Evolutionary conservation across 2,797 vertebrate genomes (phyloP).

Genomic region (Spea hammondii): DNA sequence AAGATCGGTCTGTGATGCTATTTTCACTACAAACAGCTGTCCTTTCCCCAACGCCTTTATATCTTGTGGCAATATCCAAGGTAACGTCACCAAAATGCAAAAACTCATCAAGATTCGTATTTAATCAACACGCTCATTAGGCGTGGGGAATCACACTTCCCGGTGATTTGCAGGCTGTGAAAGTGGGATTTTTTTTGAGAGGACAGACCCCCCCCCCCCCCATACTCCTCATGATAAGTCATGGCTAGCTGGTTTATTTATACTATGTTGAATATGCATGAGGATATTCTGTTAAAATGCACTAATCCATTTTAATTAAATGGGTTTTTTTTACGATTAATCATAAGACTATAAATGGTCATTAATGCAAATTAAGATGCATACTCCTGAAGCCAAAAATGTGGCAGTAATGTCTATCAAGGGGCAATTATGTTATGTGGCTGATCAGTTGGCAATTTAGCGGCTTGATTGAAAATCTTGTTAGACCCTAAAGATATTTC

Average conservation of each 20-base stretch:
- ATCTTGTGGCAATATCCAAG: slow-evolving; percentile 40
- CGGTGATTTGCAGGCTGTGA: background rate
- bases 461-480: background rate
- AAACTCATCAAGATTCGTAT: slow-evolving; percentile 43
- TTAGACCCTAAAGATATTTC: too few relatives aligned
- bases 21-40: slow-evolving; percentile 57
- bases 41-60: slow-evolving; percentile 52
- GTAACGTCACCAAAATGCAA: slow-evolving; percentile 5
- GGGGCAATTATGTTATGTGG: background rate
- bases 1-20: slow-evolving; percentile 41
- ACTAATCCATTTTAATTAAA: slow-evolving; percentile 28
- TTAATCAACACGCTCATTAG: slow-evolving; percentile 29
- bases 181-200: slow-evolving; percentile 10
- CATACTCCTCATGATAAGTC: slow-evolving; percentile 15
- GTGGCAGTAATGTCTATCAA: background rate
- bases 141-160: slow-evolving; percentile 23
- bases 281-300: slow-evolving; percentile 10
- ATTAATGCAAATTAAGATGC: slow-evolving; percentile 32
- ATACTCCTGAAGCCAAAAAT: background rate
- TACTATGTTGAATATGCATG: slow-evolving; percentile 38
- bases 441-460: background rate
- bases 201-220: slow-evolving; percentile 3
- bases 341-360: slow-evolving; percentile 28
- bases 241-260: slow-evolving; percentile 7
- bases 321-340: slow-evolving; percentile 21